A percentile compares a stretch with the other conserved stretches of the same genome.
phyloP scores from a whole-genome alignment of 2,888 invertebrate genomes.

The Acleris holmiana region DNA sequence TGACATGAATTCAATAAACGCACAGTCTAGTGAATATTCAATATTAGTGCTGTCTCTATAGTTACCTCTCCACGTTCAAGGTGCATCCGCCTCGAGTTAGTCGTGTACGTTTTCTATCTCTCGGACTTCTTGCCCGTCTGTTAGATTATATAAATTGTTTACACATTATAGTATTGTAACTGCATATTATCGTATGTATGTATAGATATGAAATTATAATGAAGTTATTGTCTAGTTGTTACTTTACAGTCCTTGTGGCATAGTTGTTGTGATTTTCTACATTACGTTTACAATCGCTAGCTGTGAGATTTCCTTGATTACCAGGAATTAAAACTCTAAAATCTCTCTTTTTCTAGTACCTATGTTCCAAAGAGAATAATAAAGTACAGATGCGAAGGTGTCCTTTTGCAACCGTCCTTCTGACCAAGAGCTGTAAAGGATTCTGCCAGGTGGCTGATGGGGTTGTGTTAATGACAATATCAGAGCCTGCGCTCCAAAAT shows the following conservation, averaged over 20 bases:
- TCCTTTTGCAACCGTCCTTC: conserved; percentile 60
- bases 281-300: conserved; percentile 71
- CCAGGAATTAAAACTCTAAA: conserved; percentile 39
- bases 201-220: conserved; percentile 59
- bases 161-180: conserved; percentile 56
- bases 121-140: conserved; percentile 69
- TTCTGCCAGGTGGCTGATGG: conserved; percentile 37
- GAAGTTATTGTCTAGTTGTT: conserved; percentile 65
- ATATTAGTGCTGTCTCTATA: conserved; percentile 78
- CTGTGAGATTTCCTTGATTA: conserved; percentile 48
- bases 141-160: conserved; percentile 74
- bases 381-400: conserved; percentile 37
- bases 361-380: conserved; percentile 23
- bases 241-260: conserved; percentile 62
- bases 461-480: neutral
- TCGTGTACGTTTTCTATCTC: conserved; percentile 71
- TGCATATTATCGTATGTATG: conserved; percentile 64
- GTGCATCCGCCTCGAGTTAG: conserved; percentile 67
- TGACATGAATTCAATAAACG: conserved; percentile 76
- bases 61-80: conserved; percentile 59
- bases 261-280: conserved; percentile 66
- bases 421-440: conserved; percentile 51
- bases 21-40: conserved; percentile 82
- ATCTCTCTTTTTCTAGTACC: conserved; percentile 28
- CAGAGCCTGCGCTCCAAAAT: too few relatives aligned